Percentiles rank a stretch among this genome's conserved stretches.
Conservation (phyloP, 2,113 vertebrate species). For the Sinocyclocheilus maitianheensis region DNA sequence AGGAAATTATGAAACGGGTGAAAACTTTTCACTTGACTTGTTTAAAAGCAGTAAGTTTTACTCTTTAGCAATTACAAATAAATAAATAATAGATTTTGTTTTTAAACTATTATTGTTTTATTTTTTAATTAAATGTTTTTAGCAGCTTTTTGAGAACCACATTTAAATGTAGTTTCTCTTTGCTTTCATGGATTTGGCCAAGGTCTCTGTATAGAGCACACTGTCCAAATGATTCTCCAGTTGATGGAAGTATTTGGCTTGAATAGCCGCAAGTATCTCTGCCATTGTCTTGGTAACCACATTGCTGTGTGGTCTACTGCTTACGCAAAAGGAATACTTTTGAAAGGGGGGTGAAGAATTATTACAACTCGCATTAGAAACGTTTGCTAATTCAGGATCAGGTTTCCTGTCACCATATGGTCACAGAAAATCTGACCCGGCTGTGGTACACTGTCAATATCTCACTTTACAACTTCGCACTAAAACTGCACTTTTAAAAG, state of each 20-base stretch:
- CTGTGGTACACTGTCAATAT: neutral
- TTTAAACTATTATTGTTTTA: too few relatives aligned
- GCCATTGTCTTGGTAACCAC: conserved; percentile 8
- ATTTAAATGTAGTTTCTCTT: too few relatives aligned
- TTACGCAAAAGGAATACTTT: neutral
- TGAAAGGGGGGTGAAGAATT: neutral
- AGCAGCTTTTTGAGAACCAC: too few relatives aligned
- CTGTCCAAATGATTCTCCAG: neutral
- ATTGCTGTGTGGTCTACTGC: neutral
- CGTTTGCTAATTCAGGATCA: neutral
- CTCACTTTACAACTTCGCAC: neutral
- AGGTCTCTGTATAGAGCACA: neutral
- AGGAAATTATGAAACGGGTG: too few relatives aligned
- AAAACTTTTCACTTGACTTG: too few relatives aligned
- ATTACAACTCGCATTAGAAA: neutral
- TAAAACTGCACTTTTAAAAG: neutral
- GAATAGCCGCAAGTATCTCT: conserved; percentile 9
- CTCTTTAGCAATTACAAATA: too few relatives aligned
- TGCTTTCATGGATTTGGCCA: neutral
- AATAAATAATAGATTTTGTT: too few relatives aligned
- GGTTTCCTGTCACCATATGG: neutral
- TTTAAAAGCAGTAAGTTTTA: too few relatives aligned
- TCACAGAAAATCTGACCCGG: neutral
- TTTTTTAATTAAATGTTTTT: too few relatives aligned
- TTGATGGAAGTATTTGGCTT: neutral